Percentiles rank a stretch among this genome's conserved stretches.
These are phyloP conservation scores for Temnothorax nylanderi DNA, from an alignment of 1,140 invertebrate species.

Conservation along the genomic window DNA sequence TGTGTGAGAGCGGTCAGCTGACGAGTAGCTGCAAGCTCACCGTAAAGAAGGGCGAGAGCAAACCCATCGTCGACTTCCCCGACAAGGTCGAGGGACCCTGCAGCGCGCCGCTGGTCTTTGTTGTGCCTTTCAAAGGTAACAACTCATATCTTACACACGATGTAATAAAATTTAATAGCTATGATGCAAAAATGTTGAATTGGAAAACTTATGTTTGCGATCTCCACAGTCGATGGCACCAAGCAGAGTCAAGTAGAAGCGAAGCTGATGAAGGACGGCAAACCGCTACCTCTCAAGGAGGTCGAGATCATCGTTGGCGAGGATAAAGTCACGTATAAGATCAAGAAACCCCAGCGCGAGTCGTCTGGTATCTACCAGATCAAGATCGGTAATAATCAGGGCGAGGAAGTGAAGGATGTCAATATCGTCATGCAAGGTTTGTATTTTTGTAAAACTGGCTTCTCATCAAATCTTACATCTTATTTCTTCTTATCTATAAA, in stretches of 20 bases:
- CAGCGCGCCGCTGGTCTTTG: slow-evolving; percentile 92
- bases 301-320: slow-evolving; percentile 95
- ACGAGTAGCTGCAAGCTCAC: slow-evolving; percentile 92
- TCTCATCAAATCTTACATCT: background rate
- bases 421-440: slow-evolving; percentile 94
- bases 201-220: background rate
- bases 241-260: slow-evolving; percentile 94
- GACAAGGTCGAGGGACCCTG: slow-evolving; percentile 93
- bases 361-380: slow-evolving; percentile 94
- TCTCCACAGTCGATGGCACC: slow-evolving; percentile 91
- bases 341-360: slow-evolving; percentile 94
- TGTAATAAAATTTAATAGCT: background rate
- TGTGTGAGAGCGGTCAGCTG: slow-evolving; percentile 93
- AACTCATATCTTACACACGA: background rate
- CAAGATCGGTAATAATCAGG: slow-evolving; percentile 94
- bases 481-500: background rate
- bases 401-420: slow-evolving; percentile 94
- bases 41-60: slow-evolving; percentile 94
- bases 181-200: background rate
- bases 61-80: slow-evolving; percentile 92
- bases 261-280: slow-evolving; percentile 95
- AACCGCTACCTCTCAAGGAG: slow-evolving; percentile 93
- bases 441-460: background rate
- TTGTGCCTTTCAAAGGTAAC: slow-evolving; percentile 96
- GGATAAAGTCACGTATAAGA: slow-evolving; percentile 95